Evolutionary conservation across 2,113 vertebrate genomes (phyloP).

Genomic region (Python bivittatus): DNA sequence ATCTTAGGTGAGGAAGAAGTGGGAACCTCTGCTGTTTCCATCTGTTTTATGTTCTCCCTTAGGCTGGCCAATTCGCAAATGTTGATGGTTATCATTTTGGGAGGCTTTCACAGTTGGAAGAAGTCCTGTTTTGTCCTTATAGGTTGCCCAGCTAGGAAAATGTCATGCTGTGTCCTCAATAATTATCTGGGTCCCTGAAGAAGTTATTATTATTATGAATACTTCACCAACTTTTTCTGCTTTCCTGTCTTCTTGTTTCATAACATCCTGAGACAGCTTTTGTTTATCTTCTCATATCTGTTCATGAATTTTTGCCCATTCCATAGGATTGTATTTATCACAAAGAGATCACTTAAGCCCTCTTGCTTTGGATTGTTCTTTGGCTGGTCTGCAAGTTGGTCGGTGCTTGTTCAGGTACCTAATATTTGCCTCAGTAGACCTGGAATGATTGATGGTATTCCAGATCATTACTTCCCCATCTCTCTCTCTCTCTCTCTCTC

Average conservation of each 20-base stretch:
- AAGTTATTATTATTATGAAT: neutral
- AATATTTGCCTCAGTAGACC: neutral
- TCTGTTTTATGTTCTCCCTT: neutral
- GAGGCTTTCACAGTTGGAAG: neutral
- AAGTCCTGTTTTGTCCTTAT: neutral
- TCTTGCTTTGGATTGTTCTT: neutral
- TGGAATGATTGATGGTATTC: neutral
- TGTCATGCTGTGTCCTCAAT: neutral
- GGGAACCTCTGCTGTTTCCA: neutral
- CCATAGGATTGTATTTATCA: neutral
- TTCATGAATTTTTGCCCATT: neutral
- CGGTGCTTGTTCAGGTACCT: neutral
- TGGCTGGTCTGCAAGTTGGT: neutral
- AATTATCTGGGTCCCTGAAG: neutral
- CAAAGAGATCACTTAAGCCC: neutral
- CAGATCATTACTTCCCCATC: neutral
- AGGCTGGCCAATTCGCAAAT: neutral
- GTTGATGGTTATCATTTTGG: neutral
- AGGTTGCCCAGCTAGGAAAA: neutral
- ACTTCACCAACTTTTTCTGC: neutral
- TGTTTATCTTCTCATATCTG: neutral
- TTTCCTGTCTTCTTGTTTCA: neutral
- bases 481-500: neutral
- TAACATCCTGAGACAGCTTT: neutral
- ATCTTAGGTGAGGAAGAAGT: neutral